These are phyloP conservation scores for Dryobotodes eremita DNA, from an alignment of 2,888 invertebrate genomes.

Conservation along the genomic window DNA sequence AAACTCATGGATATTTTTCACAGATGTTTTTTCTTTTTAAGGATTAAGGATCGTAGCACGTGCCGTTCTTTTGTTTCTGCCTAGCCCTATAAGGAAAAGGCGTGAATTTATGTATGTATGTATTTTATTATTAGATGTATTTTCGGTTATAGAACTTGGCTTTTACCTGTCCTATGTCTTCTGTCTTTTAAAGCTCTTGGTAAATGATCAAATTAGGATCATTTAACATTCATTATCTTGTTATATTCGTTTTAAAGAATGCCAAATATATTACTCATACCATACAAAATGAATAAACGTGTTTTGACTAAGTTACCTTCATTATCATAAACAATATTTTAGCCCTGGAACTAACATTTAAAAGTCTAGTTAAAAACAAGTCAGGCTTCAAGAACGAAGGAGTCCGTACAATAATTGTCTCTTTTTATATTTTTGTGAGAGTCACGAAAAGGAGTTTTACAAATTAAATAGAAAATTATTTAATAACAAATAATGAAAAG, in stretches of 20 bases:
- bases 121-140: too few relatives aligned
- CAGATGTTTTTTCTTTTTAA: background rate
- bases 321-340: slow-evolving; percentile 42
- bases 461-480: too few relatives aligned
- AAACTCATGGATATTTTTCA: background rate
- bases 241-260: background rate
- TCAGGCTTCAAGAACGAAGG: too few relatives aligned
- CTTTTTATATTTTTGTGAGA: too few relatives aligned
- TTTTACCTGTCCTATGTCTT: background rate
- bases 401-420: too few relatives aligned
- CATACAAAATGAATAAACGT: background rate
- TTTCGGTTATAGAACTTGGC: background rate
- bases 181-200: background rate
- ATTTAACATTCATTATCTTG: background rate
- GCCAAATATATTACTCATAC: background rate
- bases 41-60: too few relatives aligned
- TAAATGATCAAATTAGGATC: background rate
- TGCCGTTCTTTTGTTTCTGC: too few relatives aligned
- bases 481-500: too few relatives aligned
- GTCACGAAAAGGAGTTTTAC: too few relatives aligned
- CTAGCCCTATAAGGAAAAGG: too few relatives aligned
- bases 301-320: slow-evolving; percentile 17
- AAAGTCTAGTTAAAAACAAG: slow-evolving; percentile 15
- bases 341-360: slow-evolving; percentile 42
- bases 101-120: too few relatives aligned